Conservation (phyloP, 2,797 vertebrate species). For the Linurgus olivaceus region DNA sequence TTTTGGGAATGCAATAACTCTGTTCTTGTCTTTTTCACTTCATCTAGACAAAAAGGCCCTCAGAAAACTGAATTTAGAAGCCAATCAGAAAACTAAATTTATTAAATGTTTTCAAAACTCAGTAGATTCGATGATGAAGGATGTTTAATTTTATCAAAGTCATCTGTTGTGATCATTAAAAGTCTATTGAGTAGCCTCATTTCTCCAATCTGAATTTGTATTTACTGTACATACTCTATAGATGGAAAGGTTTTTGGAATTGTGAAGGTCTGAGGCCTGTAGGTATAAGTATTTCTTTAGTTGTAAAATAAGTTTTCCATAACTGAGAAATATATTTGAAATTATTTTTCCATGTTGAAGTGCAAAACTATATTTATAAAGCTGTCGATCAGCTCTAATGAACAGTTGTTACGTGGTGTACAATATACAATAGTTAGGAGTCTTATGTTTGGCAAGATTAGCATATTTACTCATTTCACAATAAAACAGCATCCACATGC, state of each 20-base stretch:
- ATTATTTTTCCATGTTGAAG: not conserved
- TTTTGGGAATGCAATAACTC: not conserved
- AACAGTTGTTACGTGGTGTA: not conserved
- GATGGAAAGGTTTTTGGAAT: not conserved
- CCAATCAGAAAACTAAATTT: not conserved
- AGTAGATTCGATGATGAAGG: not conserved
- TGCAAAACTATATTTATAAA: not conserved
- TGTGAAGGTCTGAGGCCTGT: not conserved
- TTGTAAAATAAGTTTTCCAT: not conserved
- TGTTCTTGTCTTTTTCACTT: not conserved
- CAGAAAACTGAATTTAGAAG: too few relatives aligned
- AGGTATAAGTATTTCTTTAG: not conserved
- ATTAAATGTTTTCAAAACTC: not conserved
- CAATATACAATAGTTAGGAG: not conserved
- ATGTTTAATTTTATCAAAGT: not conserved
- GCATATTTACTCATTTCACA: not conserved
- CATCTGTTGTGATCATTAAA: not conserved
- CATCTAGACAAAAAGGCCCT: not conserved
- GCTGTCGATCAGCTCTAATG: not conserved
- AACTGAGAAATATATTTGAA: not conserved
- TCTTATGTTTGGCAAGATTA: not conserved
- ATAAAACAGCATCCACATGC: not conserved
- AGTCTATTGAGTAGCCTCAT: not conserved
- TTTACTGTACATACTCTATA: not conserved
- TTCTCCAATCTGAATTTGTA: not conserved